These are phyloP conservation scores for Drosophila lacteicornis DNA, from an alignment of 1,140 invertebrate genomes.

Conservation along the genomic window DNA sequence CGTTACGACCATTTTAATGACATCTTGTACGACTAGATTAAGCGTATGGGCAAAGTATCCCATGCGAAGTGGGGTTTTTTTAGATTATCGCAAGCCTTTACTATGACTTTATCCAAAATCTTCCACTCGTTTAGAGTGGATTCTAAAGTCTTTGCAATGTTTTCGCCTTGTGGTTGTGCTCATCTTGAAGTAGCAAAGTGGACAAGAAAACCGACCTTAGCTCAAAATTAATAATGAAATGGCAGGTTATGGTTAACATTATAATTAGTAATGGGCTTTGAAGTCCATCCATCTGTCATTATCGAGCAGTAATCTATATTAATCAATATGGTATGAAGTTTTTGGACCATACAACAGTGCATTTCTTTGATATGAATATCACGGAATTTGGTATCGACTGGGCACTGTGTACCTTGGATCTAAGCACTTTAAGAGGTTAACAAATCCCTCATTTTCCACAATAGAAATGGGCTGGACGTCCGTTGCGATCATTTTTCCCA, in stretches of 20 bases:
- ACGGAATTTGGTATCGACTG: neutral
- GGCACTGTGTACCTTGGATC: too few relatives aligned
- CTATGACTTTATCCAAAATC: too few relatives aligned
- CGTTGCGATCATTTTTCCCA: neutral
- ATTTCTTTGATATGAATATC: neutral
- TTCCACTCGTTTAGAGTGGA: too few relatives aligned
- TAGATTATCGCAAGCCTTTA: neutral
- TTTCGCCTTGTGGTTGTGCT: too few relatives aligned
- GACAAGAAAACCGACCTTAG: too few relatives aligned
- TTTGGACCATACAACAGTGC: neutral
- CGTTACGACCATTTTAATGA: neutral
- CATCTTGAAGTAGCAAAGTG: too few relatives aligned
- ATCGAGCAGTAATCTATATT: conserved; percentile 5
- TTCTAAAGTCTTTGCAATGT: too few relatives aligned
- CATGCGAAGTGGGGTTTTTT: neutral
- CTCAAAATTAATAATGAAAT: neutral
- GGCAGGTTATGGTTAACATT: neutral
- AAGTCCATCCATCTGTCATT: conserved; percentile 2
- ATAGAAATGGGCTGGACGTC: neutral
- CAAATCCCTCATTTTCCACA: conserved; percentile 4
- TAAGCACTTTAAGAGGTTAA: neutral
- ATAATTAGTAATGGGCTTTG: conserved; percentile 6
- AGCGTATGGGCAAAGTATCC: neutral
- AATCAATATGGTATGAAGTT: neutral
- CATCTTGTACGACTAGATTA: neutral